These are phyloP conservation scores for Columba guinea DNA, from an alignment of 2,797 vertebrate species.

Conservation along the genomic window DNA sequence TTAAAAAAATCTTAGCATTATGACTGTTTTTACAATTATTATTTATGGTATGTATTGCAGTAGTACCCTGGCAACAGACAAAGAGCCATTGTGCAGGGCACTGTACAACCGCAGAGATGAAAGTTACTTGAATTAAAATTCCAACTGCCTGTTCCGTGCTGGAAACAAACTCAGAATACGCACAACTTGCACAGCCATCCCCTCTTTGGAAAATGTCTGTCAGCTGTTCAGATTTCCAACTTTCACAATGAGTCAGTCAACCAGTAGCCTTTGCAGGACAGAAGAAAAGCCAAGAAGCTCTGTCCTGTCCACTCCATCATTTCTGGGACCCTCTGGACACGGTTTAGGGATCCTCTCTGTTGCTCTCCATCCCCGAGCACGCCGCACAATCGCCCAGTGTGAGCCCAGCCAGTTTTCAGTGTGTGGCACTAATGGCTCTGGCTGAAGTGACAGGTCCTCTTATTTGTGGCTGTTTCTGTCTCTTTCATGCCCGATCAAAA, in stretches of 20 bases:
- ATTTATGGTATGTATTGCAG: constrained; percentile 36
- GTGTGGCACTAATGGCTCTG: neutral
- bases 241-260: neutral
- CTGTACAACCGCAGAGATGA: neutral
- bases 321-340: neutral
- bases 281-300: neutral
- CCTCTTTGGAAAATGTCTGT: neutral
- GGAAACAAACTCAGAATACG: neutral
- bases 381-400: neutral
- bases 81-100: constrained; percentile 25
- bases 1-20: constrained; percentile 15
- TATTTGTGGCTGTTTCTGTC: constrained; percentile 6
- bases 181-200: neutral
- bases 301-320: neutral
- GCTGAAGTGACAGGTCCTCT: constrained; percentile 1
- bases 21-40: constrained; percentile 51
- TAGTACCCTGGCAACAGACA: neutral
- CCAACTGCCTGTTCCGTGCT: neutral
- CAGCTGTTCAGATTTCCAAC: neutral
- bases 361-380: neutral
- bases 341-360: neutral
- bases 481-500: constrained; percentile 38
- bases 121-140: constrained; percentile 33
- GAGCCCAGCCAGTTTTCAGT: neutral
- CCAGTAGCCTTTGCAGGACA: neutral